phyloP scores from a whole-genome alignment of 2,113 vertebrate species.

The Xyrauchen texanus region DNA sequence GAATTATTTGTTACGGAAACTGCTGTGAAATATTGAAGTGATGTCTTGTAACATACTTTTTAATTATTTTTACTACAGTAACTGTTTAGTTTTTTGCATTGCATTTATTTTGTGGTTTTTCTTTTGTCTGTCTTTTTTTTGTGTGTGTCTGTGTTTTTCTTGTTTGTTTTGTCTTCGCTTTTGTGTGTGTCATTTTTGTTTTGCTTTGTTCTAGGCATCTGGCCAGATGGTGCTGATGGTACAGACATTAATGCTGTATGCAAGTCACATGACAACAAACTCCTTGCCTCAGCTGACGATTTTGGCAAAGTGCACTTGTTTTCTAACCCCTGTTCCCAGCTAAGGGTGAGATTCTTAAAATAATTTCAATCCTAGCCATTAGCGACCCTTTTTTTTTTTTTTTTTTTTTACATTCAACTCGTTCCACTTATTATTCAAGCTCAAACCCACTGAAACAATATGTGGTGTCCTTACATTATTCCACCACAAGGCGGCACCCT shows the following conservation, averaged over 20 bases:
- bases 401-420: too few species aligned
- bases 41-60: neutral
- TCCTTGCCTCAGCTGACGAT: constrained; percentile 86
- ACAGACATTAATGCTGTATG: constrained; percentile 88
- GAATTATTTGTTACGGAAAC: too few species aligned
- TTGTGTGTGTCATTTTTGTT: neutral
- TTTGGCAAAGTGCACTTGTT: constrained; percentile 92
- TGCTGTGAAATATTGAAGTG: too few species aligned
- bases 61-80: too few species aligned
- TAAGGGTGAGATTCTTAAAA: constrained; percentile 76
- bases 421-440: too few species aligned
- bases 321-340: constrained; percentile 83
- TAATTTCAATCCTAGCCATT: constrained; percentile 3
- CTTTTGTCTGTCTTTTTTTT: neutral
- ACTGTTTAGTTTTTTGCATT: too few species aligned
- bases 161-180: neutral
- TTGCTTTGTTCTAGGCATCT: constrained; percentile 76
- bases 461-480: too few species aligned
- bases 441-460: too few species aligned
- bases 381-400: too few species aligned
- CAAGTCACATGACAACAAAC: constrained; percentile 78
- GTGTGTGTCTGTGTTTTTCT: too few species aligned
- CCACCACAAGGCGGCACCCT: too few species aligned
- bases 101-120: too few species aligned
- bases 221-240: constrained; percentile 87